These are phyloP conservation scores for Leuciscus idus DNA, from an alignment of 2,113 vertebrate species.

Conservation along the genomic window DNA sequence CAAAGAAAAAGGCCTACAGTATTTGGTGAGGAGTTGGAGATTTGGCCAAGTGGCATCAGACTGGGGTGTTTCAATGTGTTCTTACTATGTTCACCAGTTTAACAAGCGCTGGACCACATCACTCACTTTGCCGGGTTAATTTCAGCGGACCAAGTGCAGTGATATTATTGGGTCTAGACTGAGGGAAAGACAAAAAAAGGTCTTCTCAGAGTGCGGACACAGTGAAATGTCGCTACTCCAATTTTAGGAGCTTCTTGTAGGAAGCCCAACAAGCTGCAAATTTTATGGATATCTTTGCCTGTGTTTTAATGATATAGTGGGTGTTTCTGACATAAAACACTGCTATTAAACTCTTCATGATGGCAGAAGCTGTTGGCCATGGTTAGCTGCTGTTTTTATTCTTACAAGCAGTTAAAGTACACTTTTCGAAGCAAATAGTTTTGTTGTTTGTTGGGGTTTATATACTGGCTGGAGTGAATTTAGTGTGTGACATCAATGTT, in stretches of 20 bases:
- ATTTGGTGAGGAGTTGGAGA: slow-evolving; percentile 40
- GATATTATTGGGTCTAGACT: slow-evolving; percentile 25
- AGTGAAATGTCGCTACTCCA: background rate
- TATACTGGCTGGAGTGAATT: slow-evolving; percentile 27
- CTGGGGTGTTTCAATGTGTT: slow-evolving; percentile 13
- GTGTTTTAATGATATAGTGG: slow-evolving; percentile 52
- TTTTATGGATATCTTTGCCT: slow-evolving; percentile 50
- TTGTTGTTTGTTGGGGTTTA: slow-evolving; percentile 40
- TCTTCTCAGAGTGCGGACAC: background rate
- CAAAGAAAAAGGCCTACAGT: slow-evolving; percentile 18
- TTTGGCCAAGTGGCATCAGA: slow-evolving; percentile 21
- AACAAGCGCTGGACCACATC: slow-evolving; percentile 48
- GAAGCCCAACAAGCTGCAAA: slow-evolving; percentile 55
- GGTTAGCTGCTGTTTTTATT: slow-evolving; percentile 33
- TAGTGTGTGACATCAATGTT: slow-evolving; percentile 42
- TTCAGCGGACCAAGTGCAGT: slow-evolving; percentile 30
- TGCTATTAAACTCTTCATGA: slow-evolving; percentile 45
- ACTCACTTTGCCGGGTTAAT: slow-evolving; percentile 15
- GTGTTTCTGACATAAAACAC: slow-evolving; percentile 51
- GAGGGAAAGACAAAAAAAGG: slow-evolving; percentile 9
- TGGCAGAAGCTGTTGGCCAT: slow-evolving; percentile 32
- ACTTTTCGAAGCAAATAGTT: background rate
- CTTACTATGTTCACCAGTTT: slow-evolving; percentile 22
- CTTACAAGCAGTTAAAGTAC: slow-evolving; percentile 31
- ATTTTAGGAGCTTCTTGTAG: slow-evolving; percentile 37